phyloP scores from a whole-genome alignment of 2,888 invertebrate species.

The Xanthia togata region DNA sequence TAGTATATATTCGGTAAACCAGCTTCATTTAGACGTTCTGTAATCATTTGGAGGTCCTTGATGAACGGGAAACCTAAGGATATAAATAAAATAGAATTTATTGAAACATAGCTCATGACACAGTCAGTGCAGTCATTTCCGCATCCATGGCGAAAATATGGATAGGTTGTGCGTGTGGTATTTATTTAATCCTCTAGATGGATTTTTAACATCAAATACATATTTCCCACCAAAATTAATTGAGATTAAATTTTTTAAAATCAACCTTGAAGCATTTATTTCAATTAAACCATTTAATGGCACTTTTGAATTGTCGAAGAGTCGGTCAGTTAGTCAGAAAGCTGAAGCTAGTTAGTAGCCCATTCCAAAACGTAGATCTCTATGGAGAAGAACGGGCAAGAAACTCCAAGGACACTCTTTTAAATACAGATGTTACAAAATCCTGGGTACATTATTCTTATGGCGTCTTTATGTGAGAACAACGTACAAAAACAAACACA shows the following conservation, averaged over 20 bases:
- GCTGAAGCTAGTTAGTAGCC: too few species aligned
- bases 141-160: background rate
- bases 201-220: background rate
- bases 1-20: conserved; percentile 77
- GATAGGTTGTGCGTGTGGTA: background rate
- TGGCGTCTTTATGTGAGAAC: too few species aligned
- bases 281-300: too few species aligned
- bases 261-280: too few species aligned
- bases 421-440: too few species aligned
- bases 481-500: too few species aligned
- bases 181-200: background rate
- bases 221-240: background rate
- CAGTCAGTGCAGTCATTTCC: background rate
- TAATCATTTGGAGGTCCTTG: conserved; percentile 67
- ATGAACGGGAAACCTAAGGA: conserved; percentile 73
- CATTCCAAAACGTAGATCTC: too few species aligned
- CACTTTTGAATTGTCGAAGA: too few species aligned
- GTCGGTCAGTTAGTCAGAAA: too few species aligned
- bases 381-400: too few species aligned
- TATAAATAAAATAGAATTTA: background rate
- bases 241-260: background rate
- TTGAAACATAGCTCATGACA: background rate
- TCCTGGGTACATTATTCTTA: too few species aligned
- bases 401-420: too few species aligned
- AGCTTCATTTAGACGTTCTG: conserved; percentile 73